Evolutionary conservation across 2,888 invertebrate genomes (phyloP).

Genomic region (Gymnoscelis rufifasciata): DNA sequence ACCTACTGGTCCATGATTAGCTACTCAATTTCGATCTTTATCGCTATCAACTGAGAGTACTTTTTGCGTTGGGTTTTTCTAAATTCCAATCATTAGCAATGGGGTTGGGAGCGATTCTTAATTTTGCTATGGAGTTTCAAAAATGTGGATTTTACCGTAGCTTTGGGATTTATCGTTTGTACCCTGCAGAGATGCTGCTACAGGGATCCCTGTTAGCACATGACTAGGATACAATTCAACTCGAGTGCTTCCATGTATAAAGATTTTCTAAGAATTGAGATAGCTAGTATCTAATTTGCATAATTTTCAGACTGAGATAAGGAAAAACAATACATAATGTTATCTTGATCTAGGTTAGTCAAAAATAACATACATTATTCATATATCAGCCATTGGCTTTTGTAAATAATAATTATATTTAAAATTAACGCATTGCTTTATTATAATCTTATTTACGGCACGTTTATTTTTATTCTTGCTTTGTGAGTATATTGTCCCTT

Average conservation of each 20-base stretch:
- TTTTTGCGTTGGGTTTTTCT: conserved; percentile 33
- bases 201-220: conserved; percentile 37
- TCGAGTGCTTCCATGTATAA: conserved; percentile 2
- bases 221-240: conserved; percentile 20
- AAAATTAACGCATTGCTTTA: no score
- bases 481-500: background rate
- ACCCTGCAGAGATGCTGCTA: conserved; percentile 40
- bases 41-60: conserved; percentile 31
- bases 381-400: no score
- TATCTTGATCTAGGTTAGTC: no score
- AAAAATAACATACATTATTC: no score
- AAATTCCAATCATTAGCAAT: conserved; percentile 43
- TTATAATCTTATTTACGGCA: no score
- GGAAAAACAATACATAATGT: no score
- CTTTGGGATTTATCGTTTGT: conserved; percentile 63
- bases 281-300: background rate
- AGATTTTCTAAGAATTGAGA: background rate
- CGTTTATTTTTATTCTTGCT: no score
- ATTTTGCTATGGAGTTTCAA: conserved; percentile 64
- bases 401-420: no score
- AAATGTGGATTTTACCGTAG: conserved; percentile 67
- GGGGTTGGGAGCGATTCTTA: conserved; percentile 41
- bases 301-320: no score
- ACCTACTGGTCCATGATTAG: conserved; percentile 52
- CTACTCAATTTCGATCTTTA: conserved; percentile 42